These are phyloP conservation scores for Eonycteris spelaea DNA, from an alignment of 2,113 vertebrate species.

Conservation along the genomic window DNA sequence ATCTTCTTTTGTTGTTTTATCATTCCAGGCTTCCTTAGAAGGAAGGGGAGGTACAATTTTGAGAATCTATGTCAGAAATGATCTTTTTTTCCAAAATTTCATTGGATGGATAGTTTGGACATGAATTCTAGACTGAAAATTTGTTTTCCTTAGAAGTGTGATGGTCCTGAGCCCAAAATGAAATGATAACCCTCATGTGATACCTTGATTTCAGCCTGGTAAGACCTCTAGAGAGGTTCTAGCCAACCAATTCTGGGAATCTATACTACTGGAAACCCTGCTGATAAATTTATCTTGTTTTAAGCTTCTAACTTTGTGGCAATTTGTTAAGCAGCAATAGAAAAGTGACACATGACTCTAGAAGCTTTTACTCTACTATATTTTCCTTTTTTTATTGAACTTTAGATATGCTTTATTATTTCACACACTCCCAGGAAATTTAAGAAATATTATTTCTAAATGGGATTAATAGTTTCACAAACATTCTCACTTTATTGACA, in stretches of 20 bases:
- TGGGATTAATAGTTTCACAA: constrained; percentile 29
- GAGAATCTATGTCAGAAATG: background rate
- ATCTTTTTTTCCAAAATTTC: background rate
- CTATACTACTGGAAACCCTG: background rate
- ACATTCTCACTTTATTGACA: background rate
- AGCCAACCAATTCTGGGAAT: background rate
- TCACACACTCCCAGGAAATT: constrained; percentile 2
- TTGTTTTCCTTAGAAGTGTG: background rate
- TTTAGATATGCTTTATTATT: constrained; percentile 45
- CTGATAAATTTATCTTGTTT: background rate
- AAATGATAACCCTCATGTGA: background rate
- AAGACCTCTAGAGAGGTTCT: background rate
- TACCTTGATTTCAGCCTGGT: background rate
- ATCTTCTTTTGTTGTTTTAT: background rate
- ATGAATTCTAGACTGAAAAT: background rate
- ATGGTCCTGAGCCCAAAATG: background rate
- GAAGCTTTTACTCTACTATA: background rate
- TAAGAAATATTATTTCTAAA: constrained; percentile 15
- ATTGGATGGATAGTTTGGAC: background rate
- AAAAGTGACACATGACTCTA: background rate
- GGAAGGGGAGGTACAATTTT: background rate
- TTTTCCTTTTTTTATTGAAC: background rate
- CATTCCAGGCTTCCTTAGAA: background rate
- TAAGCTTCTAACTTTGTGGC: background rate
- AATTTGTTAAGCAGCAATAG: background rate